Percentiles rank a stretch among this genome's conserved stretches.
Conservation (phyloP, 2,888 invertebrate genomes). For the Eilema depressum region DNA sequence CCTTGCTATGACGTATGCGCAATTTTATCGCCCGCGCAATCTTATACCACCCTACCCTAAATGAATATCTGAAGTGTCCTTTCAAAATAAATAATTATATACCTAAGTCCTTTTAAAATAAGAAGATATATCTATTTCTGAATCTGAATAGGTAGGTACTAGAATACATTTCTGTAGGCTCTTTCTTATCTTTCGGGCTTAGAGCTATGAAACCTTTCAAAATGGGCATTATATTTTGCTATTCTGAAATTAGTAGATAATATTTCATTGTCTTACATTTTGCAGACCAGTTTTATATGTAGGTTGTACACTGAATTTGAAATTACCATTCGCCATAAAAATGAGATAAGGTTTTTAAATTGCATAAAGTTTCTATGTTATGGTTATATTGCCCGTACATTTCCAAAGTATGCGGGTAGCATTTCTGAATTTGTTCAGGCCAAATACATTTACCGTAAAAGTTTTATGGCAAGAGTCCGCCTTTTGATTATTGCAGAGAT, state of each 20-base stretch:
- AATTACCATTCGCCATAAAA: constrained; percentile 33
- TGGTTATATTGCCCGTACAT: constrained; percentile 28
- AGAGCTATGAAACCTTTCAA: not conserved
- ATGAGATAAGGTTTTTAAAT: constrained; percentile 37
- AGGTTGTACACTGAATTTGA: constrained; percentile 6
- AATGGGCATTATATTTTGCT: not conserved
- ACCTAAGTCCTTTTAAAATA: too few species aligned
- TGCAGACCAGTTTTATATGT: constrained; percentile 16
- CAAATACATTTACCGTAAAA: constrained; percentile 19
- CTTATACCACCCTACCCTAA: too few species aligned
- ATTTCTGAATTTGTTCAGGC: constrained; percentile 37
- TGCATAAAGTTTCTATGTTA: constrained; percentile 31
- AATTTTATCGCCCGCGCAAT: too few species aligned
- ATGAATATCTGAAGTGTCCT: not conserved
- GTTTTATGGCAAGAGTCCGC: constrained; percentile 1
- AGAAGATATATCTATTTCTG: not conserved
- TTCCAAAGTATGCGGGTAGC: constrained; percentile 32
- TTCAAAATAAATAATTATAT: too few species aligned
- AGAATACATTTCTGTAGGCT: not conserved
- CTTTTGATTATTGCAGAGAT: constrained; percentile 17
- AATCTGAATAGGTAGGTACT: not conserved
- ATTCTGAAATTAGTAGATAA: not conserved
- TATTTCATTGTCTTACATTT: not conserved
- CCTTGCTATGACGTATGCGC: too few species aligned
- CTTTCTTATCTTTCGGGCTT: not conserved